Conservation (phyloP, 2,888 invertebrate species). For the Ceriagrion tenellum region DNA sequence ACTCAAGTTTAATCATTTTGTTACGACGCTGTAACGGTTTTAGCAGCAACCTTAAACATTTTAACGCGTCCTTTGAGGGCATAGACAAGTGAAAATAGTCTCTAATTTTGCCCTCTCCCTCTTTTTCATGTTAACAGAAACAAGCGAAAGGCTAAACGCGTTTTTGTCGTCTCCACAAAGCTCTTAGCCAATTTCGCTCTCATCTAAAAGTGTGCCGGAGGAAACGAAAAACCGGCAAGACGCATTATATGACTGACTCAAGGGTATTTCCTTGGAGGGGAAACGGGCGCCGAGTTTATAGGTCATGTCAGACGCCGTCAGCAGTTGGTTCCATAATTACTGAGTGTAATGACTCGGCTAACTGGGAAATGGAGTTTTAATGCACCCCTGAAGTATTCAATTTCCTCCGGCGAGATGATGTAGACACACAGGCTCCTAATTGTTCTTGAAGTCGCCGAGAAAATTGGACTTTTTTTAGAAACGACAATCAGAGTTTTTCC, state of each 20-base stretch:
- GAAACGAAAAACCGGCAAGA: background rate
- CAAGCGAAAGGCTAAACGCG: background rate
- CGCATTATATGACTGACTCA: background rate
- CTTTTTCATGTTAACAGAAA: background rate
- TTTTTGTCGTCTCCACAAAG: background rate
- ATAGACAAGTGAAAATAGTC: background rate
- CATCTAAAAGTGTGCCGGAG: background rate
- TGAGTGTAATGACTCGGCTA: background rate
- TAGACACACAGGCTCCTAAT: background rate
- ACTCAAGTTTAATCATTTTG: no score
- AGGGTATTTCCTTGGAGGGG: background rate
- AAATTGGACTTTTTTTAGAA: background rate
- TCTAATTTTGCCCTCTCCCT: background rate
- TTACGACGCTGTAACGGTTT: no score
- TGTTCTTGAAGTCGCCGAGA: background rate
- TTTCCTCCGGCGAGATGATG: background rate
- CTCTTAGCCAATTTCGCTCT: background rate
- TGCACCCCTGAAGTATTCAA: background rate
- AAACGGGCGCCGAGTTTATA: background rate
- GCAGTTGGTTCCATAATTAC: background rate
- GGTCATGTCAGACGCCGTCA: background rate
- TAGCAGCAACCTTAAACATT: no score
- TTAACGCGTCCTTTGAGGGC: background rate
- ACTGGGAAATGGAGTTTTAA: background rate
- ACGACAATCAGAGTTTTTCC: background rate